A percentile compares a stretch with the other conserved stretches of the same genome.
These are phyloP conservation scores for Hipparchia sbordonii DNA, from an alignment of 2,888 invertebrate species.

Conservation along the genomic window DNA sequence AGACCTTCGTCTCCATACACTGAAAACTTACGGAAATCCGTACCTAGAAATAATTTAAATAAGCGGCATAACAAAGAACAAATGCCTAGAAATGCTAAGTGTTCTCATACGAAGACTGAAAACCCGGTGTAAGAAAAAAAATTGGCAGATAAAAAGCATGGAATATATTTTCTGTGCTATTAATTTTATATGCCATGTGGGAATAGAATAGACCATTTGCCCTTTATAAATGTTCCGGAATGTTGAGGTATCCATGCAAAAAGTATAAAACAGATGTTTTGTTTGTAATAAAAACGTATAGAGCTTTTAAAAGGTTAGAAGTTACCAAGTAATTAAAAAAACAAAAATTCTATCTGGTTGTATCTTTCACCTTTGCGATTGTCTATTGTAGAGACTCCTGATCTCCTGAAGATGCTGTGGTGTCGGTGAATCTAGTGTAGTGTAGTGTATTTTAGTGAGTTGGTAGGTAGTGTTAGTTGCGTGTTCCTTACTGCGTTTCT, in stretches of 20 bases:
- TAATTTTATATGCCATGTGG: slow-evolving; percentile 62
- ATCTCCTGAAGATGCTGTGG: too few species aligned
- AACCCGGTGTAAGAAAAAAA: not conserved
- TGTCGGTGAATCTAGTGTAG: too few species aligned
- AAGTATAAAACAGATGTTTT: slow-evolving; percentile 11
- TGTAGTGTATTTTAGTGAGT: too few species aligned
- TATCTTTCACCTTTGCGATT: too few species aligned
- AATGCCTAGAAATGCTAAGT: too few species aligned
- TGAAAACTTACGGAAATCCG: too few species aligned
- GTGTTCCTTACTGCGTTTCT: too few species aligned
- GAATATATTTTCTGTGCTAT: not conserved
- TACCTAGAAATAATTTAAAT: too few species aligned
- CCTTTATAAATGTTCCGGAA: slow-evolving; percentile 58
- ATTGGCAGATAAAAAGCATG: slow-evolving; percentile 1
- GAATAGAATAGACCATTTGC: slow-evolving; percentile 64
- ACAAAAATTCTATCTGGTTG: not conserved
- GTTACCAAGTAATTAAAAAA: not conserved
- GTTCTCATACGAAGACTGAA: not conserved
- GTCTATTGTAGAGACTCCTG: too few species aligned
- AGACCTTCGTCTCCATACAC: too few species aligned
- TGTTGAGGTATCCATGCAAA: slow-evolving; percentile 38
- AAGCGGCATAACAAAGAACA: too few species aligned
- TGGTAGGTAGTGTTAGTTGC: too few species aligned
- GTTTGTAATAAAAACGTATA: not conserved
- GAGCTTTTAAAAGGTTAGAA: slow-evolving; percentile 10